Evolutionary conservation across 30 jellyfish, hydroid and myxozoan genomes (phyloP), one percentile per base, ranked within the genome.

Genomic region (Rhopilema esculentum): DNA sequence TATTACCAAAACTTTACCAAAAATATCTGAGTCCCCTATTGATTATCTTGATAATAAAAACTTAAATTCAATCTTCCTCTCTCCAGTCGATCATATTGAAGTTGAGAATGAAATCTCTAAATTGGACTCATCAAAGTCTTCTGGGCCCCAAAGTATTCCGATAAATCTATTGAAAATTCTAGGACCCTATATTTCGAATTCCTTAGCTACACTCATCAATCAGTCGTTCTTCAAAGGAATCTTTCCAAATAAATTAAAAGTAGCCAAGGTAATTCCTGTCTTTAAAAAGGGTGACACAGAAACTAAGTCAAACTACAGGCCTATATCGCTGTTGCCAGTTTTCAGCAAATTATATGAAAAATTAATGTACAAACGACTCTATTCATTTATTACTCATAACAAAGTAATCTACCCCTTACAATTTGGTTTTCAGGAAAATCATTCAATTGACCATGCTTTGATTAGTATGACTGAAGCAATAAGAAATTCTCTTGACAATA

Each of bases 351-450:
- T 70, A 4, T 89, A 53, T 89, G 97, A 80, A 66, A 80, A 72
- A 70, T 50, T 88, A 29, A 78, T 79, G 87, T 70, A 69, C 68
- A 69, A 71, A 77, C 85, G 96, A 31, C 53, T 87, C 48, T 87
- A 72, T 62, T 40, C 48, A 31, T 87, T 76, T 77, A 64, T 87
- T 21, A 49, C 57, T 28, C 66, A 27, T 31, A 63, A 88, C n/a
- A 69, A 80, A 27, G 66, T 76, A 48, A 16, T 89, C 19, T 80
- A 76, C 65, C 81, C 78, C 18, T 24, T 69, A 51, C 93, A 89
- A 82, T 80, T 89, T 89, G 89, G 94, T 26, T 79, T 89, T 72
- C 89, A 75, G 82, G 85, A 89, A 27, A 71, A 89, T 33, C 88
- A 89, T 72, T 77, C 72, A 22, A 79, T 83, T 57, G 82, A 40